Evolutionary conservation across 2,797 vertebrate genomes (phyloP).

Genomic region (Cossypha heuglini): DNA sequence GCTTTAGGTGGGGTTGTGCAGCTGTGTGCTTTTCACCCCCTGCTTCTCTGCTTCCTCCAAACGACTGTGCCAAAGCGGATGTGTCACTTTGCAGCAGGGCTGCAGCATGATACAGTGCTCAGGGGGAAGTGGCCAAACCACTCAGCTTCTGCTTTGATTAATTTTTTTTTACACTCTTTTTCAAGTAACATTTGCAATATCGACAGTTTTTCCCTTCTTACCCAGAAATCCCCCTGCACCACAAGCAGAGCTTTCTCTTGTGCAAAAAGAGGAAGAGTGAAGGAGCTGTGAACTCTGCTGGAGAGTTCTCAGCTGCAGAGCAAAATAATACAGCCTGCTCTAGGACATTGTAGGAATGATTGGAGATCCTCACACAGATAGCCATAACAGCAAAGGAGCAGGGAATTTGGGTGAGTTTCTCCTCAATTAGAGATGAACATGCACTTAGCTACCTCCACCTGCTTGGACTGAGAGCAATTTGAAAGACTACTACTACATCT

Average conservation of each 20-base stretch:
- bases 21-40: background rate
- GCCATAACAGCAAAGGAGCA: background rate
- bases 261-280: slow-evolving; percentile 15
- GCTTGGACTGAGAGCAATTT: background rate
- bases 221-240: slow-evolving; percentile 11
- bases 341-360: background rate
- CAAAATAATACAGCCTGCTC: background rate
- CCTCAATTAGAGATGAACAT: background rate
- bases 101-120: background rate
- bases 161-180: background rate
- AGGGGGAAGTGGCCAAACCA: slow-evolving; percentile 8
- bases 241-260: background rate
- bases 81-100: slow-evolving; percentile 13
- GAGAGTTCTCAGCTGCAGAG: background rate
- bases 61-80: background rate
- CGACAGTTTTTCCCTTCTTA: background rate
- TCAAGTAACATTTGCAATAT: slow-evolving; percentile 11
- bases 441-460: background rate
- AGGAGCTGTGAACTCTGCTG: background rate
- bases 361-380: background rate
- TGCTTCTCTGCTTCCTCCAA: slow-evolving; percentile 12
- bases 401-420: background rate
- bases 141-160: slow-evolving; percentile 48
- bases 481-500: background rate
- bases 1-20: background rate